These are phyloP conservation scores for Neolamprologus modestus DNA, from an alignment of 2,113 vertebrate species.

Conservation along the genomic window DNA sequence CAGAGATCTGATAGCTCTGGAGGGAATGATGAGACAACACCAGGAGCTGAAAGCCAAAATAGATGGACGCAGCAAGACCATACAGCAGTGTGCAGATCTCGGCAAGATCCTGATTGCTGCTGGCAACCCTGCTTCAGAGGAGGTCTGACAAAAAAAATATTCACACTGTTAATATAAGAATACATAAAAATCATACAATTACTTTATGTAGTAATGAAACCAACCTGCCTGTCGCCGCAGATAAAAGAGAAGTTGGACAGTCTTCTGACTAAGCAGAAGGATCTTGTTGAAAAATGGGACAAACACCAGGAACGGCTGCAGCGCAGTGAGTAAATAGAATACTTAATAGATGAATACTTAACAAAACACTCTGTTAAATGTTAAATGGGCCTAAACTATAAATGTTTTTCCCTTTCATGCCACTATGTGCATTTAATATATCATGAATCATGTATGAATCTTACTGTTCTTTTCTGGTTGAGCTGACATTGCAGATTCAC, in stretches of 20 bases:
- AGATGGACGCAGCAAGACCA: slow-evolving; percentile 82
- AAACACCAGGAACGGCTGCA: slow-evolving; percentile 84
- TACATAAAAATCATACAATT: background rate
- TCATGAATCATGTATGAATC: background rate
- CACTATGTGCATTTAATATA: background rate
- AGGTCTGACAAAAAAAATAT: slow-evolving; percentile 65
- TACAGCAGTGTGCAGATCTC: slow-evolving; percentile 81
- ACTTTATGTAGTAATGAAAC: background rate
- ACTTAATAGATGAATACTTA: background rate
- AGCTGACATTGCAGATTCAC: background rate
- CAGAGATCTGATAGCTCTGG: slow-evolving; percentile 83
- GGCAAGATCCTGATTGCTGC: slow-evolving; percentile 82
- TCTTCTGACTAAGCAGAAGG: slow-evolving; percentile 81
- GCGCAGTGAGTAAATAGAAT: slow-evolving; percentile 71
- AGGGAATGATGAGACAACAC: slow-evolving; percentile 84
- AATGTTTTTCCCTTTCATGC: background rate
- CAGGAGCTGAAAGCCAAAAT: slow-evolving; percentile 87
- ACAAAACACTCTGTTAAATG: background rate
- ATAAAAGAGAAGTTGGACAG: slow-evolving; percentile 87
- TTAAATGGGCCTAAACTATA: background rate
- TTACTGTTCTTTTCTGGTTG: background rate
- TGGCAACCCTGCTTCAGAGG: slow-evolving; percentile 84
- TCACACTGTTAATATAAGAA: background rate
- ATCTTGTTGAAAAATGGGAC: slow-evolving; percentile 84
- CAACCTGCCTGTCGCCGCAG: slow-evolving; percentile 47